Percentiles rank a stretch among this genome's conserved stretches.
Conservation (phyloP, 2,888 invertebrate genomes). For the Rhodophaea formosa region DNA sequence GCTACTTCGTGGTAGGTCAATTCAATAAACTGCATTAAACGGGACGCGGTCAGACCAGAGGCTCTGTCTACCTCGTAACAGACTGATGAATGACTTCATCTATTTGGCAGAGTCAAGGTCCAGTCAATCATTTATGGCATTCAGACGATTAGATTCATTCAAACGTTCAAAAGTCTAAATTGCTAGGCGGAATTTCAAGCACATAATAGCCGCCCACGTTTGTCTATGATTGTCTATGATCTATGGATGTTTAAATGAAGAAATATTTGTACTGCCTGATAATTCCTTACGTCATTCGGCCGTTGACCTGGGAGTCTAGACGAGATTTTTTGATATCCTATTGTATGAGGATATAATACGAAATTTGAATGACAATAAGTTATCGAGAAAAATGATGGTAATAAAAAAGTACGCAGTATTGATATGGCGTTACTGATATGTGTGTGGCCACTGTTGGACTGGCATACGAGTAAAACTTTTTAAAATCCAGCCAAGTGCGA, state of each 20-base stretch:
- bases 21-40: too few species aligned
- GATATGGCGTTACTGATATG: neutral
- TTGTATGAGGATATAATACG: neutral
- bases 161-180: neutral
- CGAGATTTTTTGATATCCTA: neutral
- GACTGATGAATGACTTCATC: neutral
- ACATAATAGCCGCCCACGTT: neutral
- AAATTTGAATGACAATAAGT: constrained; percentile 5
- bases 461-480: too few species aligned
- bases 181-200: neutral
- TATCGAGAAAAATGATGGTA: neutral
- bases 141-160: neutral
- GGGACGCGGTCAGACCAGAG: too few species aligned
- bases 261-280: neutral
- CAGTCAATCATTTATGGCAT: neutral
- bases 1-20: too few species aligned
- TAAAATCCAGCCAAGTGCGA: too few species aligned
- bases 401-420: neutral
- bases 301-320: constrained; percentile 6
- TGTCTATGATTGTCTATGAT: neutral
- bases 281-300: neutral
- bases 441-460: neutral
- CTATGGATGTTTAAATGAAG: neutral
- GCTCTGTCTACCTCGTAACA: too few species aligned
- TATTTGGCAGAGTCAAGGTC: neutral